Evolutionary conservation across 2,797 vertebrate species (phyloP).

Genomic region (Helostoma temminkii): DNA sequence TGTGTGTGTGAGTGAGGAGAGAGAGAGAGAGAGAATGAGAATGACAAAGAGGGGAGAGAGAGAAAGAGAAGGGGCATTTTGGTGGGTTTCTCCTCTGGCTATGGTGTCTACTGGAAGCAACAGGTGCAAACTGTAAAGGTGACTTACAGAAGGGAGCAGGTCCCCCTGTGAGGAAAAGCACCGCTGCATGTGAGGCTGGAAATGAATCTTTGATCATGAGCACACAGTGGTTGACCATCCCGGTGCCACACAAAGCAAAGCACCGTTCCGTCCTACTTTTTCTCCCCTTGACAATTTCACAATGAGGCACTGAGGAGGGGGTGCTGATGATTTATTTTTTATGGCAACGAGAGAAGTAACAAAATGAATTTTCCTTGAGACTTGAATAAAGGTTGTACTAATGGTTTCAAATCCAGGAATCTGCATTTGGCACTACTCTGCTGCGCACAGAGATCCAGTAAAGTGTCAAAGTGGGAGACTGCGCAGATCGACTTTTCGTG

Average conservation of each 20-base stretch:
- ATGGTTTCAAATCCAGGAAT: constrained; percentile 3
- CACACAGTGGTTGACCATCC: background rate
- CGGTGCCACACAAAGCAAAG: background rate
- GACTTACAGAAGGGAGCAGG: constrained; percentile 44
- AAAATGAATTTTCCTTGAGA: constrained; percentile 10
- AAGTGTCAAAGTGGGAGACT: background rate
- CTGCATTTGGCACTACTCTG: background rate
- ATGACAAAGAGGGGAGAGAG: background rate
- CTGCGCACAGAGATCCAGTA: background rate
- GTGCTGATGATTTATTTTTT: constrained; percentile 27
- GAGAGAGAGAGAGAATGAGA: background rate
- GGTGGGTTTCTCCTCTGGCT: constrained; percentile 43
- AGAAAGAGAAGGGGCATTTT: background rate
- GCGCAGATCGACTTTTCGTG: background rate
- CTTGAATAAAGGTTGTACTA: constrained; percentile 3
- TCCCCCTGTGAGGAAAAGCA: constrained; percentile 15
- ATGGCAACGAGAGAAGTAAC: constrained; percentile 3
- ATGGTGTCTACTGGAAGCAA: constrained; percentile 66
- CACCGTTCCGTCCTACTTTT: background rate
- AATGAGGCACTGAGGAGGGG: constrained; percentile 49
- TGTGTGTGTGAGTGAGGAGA: background rate
- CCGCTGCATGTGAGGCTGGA: background rate
- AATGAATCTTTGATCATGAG: constrained; percentile 2
- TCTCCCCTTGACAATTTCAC: constrained; percentile 33
- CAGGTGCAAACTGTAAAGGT: constrained; percentile 73